phyloP scores from a whole-genome alignment of 2,797 vertebrate species.

The Smutsia gigantea region DNA sequence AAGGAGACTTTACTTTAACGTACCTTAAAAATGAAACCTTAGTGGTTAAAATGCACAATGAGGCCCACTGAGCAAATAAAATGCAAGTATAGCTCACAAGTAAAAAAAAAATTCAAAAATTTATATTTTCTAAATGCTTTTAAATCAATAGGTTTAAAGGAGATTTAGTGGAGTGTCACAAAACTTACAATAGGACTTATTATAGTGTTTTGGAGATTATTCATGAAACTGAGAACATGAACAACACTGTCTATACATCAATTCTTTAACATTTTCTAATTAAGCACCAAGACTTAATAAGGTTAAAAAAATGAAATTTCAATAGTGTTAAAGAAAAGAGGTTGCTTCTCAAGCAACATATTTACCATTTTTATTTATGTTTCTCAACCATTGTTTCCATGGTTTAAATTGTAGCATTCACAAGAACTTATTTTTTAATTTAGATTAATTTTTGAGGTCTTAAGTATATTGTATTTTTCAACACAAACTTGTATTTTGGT shows the following conservation, averaged over 20 bases:
- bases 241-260: background rate
- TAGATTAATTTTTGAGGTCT: background rate
- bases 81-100: background rate
- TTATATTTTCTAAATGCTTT: conserved; percentile 59
- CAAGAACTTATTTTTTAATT: background rate
- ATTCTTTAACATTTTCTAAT: background rate
- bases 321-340: background rate
- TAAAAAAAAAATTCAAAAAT: conserved; percentile 73
- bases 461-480: background rate
- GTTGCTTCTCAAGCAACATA: background rate
- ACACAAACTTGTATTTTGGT: background rate
- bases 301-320: background rate
- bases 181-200: conserved; percentile 6
- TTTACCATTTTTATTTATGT: background rate
- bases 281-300: background rate
- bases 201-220: background rate
- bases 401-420: background rate
- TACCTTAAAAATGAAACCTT: background rate
- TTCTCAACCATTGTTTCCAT: background rate
- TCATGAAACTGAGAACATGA: background rate
- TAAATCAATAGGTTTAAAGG: conserved; percentile 73
- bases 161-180: conserved; percentile 46
- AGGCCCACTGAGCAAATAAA: conserved; percentile 66
- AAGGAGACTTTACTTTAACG: background rate
- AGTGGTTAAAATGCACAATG: background rate